Conservation (phyloP, 2,797 vertebrate species). For the Crax fasciolata region DNA sequence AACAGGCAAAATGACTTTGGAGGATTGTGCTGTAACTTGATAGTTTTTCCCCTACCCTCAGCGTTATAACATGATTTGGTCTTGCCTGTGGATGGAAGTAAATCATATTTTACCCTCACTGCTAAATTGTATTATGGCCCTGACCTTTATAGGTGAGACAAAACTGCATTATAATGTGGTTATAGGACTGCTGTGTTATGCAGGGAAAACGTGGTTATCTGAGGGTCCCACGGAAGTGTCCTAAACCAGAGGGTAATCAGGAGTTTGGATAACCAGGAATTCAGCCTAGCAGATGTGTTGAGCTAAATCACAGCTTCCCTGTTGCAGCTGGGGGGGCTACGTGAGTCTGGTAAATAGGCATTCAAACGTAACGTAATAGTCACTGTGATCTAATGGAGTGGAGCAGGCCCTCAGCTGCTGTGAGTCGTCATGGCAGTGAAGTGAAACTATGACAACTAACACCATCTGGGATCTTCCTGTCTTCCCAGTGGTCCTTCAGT, state of each 20-base stretch:
- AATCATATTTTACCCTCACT: constrained; percentile 75
- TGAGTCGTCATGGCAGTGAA: constrained; percentile 27
- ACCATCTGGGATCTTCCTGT: constrained; percentile 54
- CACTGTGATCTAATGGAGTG: background rate
- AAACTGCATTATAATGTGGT: constrained; percentile 68
- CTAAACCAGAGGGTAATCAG: constrained; percentile 48
- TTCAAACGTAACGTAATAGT: constrained; percentile 31
- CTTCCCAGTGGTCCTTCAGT: constrained; percentile 12
- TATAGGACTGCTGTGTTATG: constrained; percentile 61
- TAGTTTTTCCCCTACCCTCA: constrained; percentile 65
- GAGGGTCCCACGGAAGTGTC: constrained; percentile 26
- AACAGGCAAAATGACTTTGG: constrained; percentile 76
- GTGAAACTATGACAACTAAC: constrained; percentile 37
- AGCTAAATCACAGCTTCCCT: constrained; percentile 19
- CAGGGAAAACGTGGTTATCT: constrained; percentile 59
- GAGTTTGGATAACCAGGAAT: constrained; percentile 51
- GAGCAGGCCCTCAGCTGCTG: constrained; percentile 47
- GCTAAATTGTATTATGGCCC: constrained; percentile 73
- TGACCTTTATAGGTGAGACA: constrained; percentile 76
- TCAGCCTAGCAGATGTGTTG: background rate
- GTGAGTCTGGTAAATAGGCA: background rate
- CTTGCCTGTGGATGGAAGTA: constrained; percentile 75
- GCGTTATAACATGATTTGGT: constrained; percentile 73
- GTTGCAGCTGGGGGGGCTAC: background rate
- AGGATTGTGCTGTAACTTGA: constrained; percentile 77